Conservation (phyloP, 23 tunicate genomes). For the Ciona savignyi region DNA sequence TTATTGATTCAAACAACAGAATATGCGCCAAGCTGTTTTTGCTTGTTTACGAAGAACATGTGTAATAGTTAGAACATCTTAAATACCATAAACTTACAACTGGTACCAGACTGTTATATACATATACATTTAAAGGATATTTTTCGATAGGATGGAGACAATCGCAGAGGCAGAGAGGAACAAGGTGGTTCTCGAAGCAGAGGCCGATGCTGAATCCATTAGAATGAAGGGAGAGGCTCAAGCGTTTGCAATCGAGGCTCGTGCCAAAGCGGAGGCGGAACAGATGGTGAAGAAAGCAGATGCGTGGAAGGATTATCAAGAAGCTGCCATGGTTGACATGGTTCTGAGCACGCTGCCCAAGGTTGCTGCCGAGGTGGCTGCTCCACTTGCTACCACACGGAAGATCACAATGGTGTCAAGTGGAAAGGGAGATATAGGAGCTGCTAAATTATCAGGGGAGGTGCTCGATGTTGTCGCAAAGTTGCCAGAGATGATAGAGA, state of each 20-base stretch:
- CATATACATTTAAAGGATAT: too few species aligned
- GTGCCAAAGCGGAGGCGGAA: conserved; percentile 88
- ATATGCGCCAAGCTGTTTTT: too few species aligned
- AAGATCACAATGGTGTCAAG: conserved; percentile 77
- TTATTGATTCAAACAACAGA: too few species aligned
- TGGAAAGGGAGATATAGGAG: conserved; percentile 85
- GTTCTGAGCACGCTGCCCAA: conserved; percentile 68
- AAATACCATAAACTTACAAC: too few species aligned
- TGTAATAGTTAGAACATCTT: too few species aligned
- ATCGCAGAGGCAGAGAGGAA: conserved; percentile 76
- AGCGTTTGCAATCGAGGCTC: conserved; percentile 84
- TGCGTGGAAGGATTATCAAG: conserved; percentile 88
- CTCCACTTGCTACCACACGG: conserved; percentile 49
- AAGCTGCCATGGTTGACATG: conserved; percentile 99
- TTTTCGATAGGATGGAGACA: conserved; percentile 72
- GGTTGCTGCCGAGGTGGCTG: conserved; percentile 92
- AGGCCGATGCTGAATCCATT: too few species aligned
- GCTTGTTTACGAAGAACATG: too few species aligned
- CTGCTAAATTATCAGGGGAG: conserved; percentile 79
- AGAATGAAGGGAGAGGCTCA: conserved; percentile 86
- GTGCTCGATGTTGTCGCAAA: conserved; percentile 71
- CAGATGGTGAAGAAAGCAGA: conserved; percentile 96
- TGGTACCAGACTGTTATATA: too few species aligned
- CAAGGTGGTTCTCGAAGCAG: conserved; percentile 82
- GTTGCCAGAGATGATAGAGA: conserved; percentile 65